These are phyloP conservation scores for Xiphorhynchus elegans DNA, from an alignment of 2,113 vertebrate species.

Conservation along the genomic window DNA sequence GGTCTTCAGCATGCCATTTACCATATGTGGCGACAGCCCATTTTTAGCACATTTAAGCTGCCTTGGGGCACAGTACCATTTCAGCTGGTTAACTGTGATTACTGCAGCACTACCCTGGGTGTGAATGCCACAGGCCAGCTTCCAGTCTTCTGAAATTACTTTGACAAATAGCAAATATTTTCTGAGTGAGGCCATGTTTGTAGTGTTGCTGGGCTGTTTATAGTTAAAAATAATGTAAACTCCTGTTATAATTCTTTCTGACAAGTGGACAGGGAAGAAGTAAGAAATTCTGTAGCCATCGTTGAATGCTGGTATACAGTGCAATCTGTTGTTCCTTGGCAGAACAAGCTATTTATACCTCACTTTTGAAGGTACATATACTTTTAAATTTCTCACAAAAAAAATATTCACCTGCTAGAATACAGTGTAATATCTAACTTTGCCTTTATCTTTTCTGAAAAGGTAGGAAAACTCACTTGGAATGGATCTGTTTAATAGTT, in stretches of 20 bases:
- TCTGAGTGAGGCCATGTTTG: background rate
- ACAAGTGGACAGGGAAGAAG: background rate
- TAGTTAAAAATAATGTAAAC: background rate
- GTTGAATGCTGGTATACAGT: background rate
- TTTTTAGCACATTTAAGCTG: background rate
- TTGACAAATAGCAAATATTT: background rate
- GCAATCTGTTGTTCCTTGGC: background rate
- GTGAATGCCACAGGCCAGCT: background rate
- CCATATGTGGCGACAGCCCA: background rate
- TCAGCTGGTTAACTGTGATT: background rate
- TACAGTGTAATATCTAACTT: background rate
- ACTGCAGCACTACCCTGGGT: background rate
- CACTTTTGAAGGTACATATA: background rate
- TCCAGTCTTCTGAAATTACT: background rate
- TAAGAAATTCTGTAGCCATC: background rate
- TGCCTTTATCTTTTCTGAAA: background rate
- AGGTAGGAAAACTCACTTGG: background rate
- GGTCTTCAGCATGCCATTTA: background rate
- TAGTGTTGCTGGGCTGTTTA: background rate
- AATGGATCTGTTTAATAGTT: background rate
- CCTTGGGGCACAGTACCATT: background rate
- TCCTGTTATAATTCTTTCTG: background rate
- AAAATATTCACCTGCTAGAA: accelerated
- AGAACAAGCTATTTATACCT: background rate
- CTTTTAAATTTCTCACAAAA: background rate